Evolutionary conservation across 2,797 vertebrate genomes (phyloP).

Genomic region (Rhinatrema bivittatum): DNA sequence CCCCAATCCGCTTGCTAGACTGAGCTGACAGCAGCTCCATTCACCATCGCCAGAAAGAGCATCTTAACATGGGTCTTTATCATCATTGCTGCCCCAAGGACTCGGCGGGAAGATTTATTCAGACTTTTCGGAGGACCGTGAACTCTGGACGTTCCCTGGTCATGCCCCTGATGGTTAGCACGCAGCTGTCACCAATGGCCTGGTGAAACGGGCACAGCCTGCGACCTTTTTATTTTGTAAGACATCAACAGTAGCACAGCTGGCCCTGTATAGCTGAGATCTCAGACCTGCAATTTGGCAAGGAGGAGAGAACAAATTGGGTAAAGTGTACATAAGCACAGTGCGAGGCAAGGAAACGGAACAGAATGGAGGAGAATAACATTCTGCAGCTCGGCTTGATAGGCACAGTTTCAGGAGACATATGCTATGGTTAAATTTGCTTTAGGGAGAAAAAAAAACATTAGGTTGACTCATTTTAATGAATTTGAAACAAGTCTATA

Average conservation of each 20-base stretch:
- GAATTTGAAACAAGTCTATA: slow-evolving; percentile 47
- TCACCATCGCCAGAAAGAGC: slow-evolving; percentile 1
- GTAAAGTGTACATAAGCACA: slow-evolving; percentile 58
- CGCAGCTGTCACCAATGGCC: slow-evolving; percentile 3
- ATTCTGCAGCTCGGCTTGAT: slow-evolving; percentile 58
- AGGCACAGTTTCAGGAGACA: slow-evolving; percentile 57
- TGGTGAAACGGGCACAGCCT: slow-evolving; percentile 2
- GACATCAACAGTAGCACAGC: slow-evolving; percentile 47
- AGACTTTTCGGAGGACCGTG: not conserved
- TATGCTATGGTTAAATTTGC: slow-evolving; percentile 63
- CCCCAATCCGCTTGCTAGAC: no score
- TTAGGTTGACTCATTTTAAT: slow-evolving; percentile 51
- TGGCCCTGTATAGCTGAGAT: slow-evolving; percentile 46
- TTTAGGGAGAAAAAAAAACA: slow-evolving; percentile 70
- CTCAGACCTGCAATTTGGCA: slow-evolving; percentile 63
- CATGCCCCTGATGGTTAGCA: not conserved
- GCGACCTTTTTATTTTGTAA: slow-evolving; percentile 39
- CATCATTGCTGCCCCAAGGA: not conserved
- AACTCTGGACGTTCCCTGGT: not conserved
- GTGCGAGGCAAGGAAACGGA: slow-evolving; percentile 55
- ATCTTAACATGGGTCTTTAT: not conserved
- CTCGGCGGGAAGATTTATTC: slow-evolving; percentile 4
- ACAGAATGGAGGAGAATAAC: slow-evolving; percentile 49
- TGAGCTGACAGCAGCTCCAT: slow-evolving; percentile 1
- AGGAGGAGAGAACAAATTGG: slow-evolving; percentile 47